phyloP scores from a whole-genome alignment of 2,113 vertebrate species.

The Martes martes region DNA sequence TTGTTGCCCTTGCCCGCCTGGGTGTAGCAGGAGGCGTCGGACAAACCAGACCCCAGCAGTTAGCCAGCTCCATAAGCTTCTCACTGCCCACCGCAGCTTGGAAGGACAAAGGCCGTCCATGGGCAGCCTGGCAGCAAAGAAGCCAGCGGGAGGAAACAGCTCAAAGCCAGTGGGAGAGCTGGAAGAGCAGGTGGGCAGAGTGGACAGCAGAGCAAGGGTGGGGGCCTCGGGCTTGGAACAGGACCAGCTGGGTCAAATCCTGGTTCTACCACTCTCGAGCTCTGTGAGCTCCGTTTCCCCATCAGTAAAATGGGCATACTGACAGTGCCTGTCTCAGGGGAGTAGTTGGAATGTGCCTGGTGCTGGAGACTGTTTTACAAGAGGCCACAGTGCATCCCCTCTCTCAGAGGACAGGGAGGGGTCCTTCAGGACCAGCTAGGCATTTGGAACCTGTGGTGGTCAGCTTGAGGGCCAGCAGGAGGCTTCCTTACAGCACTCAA shows the following conservation, averaged over 20 bases:
- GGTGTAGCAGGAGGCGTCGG: not conserved
- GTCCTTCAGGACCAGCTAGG: not conserved
- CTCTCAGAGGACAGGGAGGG: not conserved
- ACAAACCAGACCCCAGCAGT: not conserved
- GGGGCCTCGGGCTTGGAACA: not conserved
- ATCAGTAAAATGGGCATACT: not conserved
- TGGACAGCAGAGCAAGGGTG: not conserved
- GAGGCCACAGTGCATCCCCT: not conserved
- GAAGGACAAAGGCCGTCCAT: not conserved
- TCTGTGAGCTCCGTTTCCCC: not conserved
- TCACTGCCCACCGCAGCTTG: rapidly evolving
- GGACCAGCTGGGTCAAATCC: not conserved
- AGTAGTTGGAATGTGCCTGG: too few relatives aligned
- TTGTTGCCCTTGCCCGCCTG: not conserved
- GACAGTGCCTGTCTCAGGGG: not conserved
- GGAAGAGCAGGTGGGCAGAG: not conserved
- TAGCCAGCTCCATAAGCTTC: not conserved
- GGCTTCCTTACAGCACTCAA: not conserved
- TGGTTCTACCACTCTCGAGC: not conserved
- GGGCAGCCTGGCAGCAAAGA: not conserved
- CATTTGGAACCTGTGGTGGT: not conserved
- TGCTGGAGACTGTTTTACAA: not conserved
- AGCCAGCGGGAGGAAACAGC: not conserved
- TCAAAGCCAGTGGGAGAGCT: not conserved
- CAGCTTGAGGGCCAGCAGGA: not conserved